phyloP scores from a whole-genome alignment of 2,113 vertebrate genomes.

The Boleophthalmus pectinirostris region DNA sequence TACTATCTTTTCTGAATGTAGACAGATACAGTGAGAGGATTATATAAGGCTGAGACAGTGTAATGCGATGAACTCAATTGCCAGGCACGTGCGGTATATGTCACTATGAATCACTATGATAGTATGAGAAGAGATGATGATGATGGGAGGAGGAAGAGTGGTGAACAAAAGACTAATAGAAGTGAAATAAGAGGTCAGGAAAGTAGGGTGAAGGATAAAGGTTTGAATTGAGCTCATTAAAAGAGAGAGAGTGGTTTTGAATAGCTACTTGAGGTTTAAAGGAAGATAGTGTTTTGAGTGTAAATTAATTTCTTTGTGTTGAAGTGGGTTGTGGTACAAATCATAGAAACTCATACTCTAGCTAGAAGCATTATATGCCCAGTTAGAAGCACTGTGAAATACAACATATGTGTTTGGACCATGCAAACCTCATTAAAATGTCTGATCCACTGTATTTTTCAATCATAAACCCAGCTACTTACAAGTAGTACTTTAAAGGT shows the following conservation, averaged over 20 bases:
- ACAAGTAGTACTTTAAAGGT: no score
- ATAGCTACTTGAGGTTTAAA: neutral
- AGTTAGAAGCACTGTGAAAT: no score
- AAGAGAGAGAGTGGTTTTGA: neutral
- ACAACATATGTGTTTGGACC: no score
- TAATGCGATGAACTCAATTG: slow-evolving; percentile 45
- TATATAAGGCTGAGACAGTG: slow-evolving; percentile 52
- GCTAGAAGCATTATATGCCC: no score
- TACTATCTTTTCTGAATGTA: slow-evolving; percentile 20
- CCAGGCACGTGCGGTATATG: slow-evolving; percentile 37
- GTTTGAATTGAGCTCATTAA: no score
- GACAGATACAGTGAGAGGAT: slow-evolving; percentile 56
- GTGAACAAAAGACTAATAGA: neutral
- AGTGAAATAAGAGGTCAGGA: neutral
- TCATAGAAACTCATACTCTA: no score
- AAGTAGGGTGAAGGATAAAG: neutral
- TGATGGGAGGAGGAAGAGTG: neutral
- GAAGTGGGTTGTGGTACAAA: neutral
- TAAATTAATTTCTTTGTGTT: neutral
- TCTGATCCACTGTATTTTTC: no score
- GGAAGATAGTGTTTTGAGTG: neutral
- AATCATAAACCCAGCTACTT: no score
- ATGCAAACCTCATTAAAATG: no score
- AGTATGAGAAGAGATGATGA: slow-evolving; percentile 19
- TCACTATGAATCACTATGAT: slow-evolving; percentile 36